A percentile compares a stretch with the other conserved stretches of the same genome.
These are phyloP conservation scores for Halictus rubicundus DNA, from an alignment of 1,140 invertebrate species.

Conservation along the genomic window DNA sequence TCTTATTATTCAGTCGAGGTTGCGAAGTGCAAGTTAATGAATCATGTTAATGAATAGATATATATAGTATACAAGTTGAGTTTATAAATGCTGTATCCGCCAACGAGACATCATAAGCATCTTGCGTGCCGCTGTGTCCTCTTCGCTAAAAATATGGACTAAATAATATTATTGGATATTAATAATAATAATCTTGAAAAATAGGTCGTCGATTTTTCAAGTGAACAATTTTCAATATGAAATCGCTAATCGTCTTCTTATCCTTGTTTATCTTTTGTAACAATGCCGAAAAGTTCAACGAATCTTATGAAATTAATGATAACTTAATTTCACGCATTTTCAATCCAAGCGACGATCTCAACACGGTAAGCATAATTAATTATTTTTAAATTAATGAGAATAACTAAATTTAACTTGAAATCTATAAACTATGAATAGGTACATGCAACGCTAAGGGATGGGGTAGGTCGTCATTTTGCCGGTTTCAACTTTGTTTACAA, in stretches of 20 bases:
- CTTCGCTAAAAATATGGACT: no score
- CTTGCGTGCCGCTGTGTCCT: no score
- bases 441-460: no score
- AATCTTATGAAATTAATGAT: neutral
- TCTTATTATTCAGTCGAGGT: no score
- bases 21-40: neutral
- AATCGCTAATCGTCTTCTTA: neutral
- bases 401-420: neutral
- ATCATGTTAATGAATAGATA: neutral
- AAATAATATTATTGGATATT: neutral
- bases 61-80: neutral
- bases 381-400: neutral
- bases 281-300: neutral
- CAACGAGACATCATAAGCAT: neutral
- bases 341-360: conserved; percentile 13
- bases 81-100: neutral
- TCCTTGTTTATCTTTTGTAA: neutral
- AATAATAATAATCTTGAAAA: neutral
- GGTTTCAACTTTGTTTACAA: no score
- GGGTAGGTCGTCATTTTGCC: no score
- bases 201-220: neutral
- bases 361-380: conserved; percentile 34
- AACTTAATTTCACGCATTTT: neutral
- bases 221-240: conserved; percentile 11
- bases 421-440: neutral